Base-by-base conservation (phyloP, 1,140 invertebrate species). In the Platyura marginata region DNA sequence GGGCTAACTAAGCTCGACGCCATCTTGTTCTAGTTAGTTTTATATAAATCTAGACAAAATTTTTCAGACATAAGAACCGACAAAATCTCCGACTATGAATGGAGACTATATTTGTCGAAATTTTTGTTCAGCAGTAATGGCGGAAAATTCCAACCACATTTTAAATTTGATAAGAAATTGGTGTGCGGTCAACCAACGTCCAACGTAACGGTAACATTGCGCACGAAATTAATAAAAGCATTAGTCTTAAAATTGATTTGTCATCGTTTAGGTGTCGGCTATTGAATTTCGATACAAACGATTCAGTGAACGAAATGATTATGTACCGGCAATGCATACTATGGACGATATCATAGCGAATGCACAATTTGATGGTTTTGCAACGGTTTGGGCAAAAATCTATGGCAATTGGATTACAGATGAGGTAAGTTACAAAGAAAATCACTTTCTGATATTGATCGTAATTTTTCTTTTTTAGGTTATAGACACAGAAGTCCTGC, bases 331-430 rank as follows among this genome's bases (percentile, higher is more conserved):
- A 1, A 84, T 82, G 79, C 72, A 79, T 49, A 44, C 60, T 35
- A 61, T 75, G 2, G 74, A 76, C 56, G 43, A 56, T 25, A 52
- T 79, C 9, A 64, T 75, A 0, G 64, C 65, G 19, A 56, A 64
- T 8, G 53, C 64, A 0, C 69, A 73, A 54, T 68, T 76, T 36
- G 25, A 29, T 29, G 68, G 69, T 33, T 72, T 72, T 51, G 64
- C 69, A 1, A 75, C 73, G 21, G 69, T 75, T 1, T 82, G 79
- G 78, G 72, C 74, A 9, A 72, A 74, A 55, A 65, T 70, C 33
- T 84, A 82, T 51, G 75, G 69, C 5, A 69, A 72, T 35, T 86
- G 81, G 81, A 74, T 76, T 11, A 82, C 79, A 0, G 80, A 86
- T 53, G 80, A 84, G 57, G 67, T 81, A 36, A 33, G 42, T 37